Conservation (phyloP, 2,888 invertebrate genomes). For the Trisateles emortualis region DNA sequence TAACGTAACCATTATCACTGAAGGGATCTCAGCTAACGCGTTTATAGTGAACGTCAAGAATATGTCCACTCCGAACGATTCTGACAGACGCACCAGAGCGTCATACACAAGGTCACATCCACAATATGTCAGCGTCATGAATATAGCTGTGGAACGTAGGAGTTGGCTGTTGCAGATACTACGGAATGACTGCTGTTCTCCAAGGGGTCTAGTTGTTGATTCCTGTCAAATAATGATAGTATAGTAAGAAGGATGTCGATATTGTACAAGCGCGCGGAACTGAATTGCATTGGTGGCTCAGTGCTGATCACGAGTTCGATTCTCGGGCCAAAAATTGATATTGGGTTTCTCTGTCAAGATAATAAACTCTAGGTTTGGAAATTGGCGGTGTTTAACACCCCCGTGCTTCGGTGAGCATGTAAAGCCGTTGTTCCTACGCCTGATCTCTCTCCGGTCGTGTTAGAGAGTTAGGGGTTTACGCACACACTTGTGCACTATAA, state of each 20-base stretch:
- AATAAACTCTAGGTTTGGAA: no score
- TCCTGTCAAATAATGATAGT: not conserved
- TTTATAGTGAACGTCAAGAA: constrained; percentile 68
- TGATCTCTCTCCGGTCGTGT: no score
- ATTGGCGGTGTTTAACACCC: no score
- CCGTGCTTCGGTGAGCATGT: no score
- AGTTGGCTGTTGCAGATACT: constrained; percentile 1
- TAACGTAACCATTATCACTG: constrained; percentile 26
- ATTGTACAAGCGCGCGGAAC: no score
- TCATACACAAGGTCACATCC: constrained; percentile 50
- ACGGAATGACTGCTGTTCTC: not conserved
- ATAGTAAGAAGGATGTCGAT: no score
- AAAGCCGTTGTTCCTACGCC: no score
- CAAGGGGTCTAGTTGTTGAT: not conserved
- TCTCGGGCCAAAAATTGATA: no score
- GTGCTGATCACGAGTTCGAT: no score
- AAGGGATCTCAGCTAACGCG: constrained; percentile 64
- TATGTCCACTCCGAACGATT: constrained; percentile 66
- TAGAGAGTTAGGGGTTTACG: no score
- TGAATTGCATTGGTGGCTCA: not conserved
- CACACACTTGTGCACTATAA: no score
- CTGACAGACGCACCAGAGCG: constrained; percentile 65
- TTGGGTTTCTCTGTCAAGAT: no score
- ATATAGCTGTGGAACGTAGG: constrained; percentile 4
- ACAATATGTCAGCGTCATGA: constrained; percentile 52